phyloP scores from a whole-genome alignment of 2,888 invertebrate species.

The Tetragnatha montana region DNA sequence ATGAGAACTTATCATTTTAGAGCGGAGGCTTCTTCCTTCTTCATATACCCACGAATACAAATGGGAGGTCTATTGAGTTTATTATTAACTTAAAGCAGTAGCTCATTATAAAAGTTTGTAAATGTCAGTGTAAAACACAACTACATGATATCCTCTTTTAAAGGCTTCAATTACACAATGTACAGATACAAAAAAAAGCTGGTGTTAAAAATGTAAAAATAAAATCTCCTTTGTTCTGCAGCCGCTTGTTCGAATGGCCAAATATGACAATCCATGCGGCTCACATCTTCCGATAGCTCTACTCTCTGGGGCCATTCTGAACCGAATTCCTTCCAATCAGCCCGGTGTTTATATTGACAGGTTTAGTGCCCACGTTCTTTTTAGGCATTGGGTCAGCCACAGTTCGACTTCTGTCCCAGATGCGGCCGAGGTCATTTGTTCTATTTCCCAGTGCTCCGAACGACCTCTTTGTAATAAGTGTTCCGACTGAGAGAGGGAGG shows the following conservation, averaged over 20 bases:
- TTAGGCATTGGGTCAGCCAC: constrained; percentile 46
- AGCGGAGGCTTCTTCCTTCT: too few relatives aligned
- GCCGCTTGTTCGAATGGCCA: neutral
- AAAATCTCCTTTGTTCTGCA: neutral
- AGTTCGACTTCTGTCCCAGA: neutral
- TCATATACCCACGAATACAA: too few relatives aligned
- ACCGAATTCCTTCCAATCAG: constrained; percentile 22
- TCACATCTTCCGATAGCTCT: neutral
- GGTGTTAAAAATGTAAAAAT: neutral
- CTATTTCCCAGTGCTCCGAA: neutral
- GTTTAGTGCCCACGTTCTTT: constrained; percentile 40
- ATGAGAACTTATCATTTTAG: too few relatives aligned
- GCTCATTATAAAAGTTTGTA: too few relatives aligned
- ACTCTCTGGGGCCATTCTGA: neutral
- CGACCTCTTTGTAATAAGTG: neutral
- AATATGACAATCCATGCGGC: neutral
- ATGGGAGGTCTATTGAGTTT: too few relatives aligned
- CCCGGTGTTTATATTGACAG: constrained; percentile 40
- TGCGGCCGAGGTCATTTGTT: constrained; percentile 35
- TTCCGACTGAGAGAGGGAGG: neutral
- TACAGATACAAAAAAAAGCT: neutral
- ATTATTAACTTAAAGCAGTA: too few relatives aligned
- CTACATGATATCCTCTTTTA: too few relatives aligned
- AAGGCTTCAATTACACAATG: too few relatives aligned
- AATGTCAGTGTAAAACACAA: too few relatives aligned